Evolutionary conservation across 2,797 vertebrate genomes (phyloP).

Genomic region (Anabacerthia variegaticeps): DNA sequence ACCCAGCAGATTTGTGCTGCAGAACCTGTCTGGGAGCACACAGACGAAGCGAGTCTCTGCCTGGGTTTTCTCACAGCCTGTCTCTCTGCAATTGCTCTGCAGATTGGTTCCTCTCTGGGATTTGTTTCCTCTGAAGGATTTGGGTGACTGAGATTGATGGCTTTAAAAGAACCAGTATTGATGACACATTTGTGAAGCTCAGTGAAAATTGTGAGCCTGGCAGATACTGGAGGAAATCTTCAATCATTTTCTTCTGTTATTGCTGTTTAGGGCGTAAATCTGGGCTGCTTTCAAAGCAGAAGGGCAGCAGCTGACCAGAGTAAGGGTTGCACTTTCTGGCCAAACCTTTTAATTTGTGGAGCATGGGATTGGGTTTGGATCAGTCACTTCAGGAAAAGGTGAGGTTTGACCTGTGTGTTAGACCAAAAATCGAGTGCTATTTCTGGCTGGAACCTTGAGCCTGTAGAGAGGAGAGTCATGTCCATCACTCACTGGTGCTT

Average conservation of each 20-base stretch:
- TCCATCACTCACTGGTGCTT: background rate
- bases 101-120: background rate
- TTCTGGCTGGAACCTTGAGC: background rate
- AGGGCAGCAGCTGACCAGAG: background rate
- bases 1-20: background rate
- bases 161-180: constrained; percentile 46
- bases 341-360: background rate
- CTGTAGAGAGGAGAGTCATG: background rate
- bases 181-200: constrained; percentile 61
- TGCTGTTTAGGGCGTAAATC: background rate
- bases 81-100: background rate
- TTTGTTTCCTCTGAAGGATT: constrained; percentile 29
- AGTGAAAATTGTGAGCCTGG: constrained; percentile 46
- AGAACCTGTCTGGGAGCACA: background rate
- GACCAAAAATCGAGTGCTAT: background rate
- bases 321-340: background rate
- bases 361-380: background rate
- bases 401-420: constrained; percentile 1
- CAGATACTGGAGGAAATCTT: constrained; percentile 35
- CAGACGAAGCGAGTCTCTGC: background rate
- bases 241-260: background rate
- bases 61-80: background rate
- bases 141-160: constrained; percentile 58
- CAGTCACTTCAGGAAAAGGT: constrained; percentile 29
- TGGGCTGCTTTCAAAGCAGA: constrained; percentile 44